Evolutionary conservation across 30 jellyfish, hydroid and myxozoan species (phyloP).

Genomic region (Pseudorhiza aurosa): DNA sequence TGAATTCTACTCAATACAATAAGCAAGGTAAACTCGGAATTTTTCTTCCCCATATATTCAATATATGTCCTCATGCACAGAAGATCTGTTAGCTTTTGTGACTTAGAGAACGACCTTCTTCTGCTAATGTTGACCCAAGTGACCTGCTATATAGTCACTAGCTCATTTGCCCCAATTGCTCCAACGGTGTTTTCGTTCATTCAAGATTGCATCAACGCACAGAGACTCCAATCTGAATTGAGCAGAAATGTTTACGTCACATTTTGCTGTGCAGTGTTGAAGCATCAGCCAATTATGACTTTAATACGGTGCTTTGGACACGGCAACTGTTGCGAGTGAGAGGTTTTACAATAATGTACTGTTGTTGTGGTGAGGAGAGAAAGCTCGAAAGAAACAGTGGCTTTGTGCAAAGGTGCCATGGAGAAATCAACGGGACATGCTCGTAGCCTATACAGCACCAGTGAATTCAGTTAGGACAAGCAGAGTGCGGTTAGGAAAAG

Average conservation of each 20-base stretch:
- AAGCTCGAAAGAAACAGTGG: constrained; percentile 30
- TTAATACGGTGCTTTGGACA: constrained; percentile 60
- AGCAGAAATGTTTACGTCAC: not conserved
- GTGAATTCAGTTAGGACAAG: constrained; percentile 6
- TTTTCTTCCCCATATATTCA: not conserved
- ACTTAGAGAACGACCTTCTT: not conserved
- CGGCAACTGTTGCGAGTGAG: constrained; percentile 62
- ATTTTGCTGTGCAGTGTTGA: not conserved
- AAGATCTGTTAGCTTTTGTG: constrained; percentile 1
- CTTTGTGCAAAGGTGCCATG: constrained; percentile 20
- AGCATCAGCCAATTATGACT: constrained; percentile 29
- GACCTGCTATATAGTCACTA: not conserved
- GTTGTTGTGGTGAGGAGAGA: constrained; percentile 54
- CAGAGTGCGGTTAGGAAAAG: constrained; percentile 60
- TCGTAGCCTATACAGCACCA: constrained; percentile 44
- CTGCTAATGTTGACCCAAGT: not conserved
- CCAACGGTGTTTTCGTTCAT: not conserved
- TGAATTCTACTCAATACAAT: constrained; percentile 12
- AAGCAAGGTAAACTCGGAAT: constrained; percentile 4
- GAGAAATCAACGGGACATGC: constrained; percentile 37
- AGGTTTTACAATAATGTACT: constrained; percentile 30
- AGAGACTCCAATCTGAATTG: not conserved
- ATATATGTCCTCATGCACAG: constrained; percentile 3
- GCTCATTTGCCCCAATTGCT: not conserved
- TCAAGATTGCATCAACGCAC: not conserved